A percentile compares a stretch with the other conserved stretches of the same genome.
phyloP scores from a whole-genome alignment of 2,797 vertebrate species.

The Enteromius trimaculatus region DNA sequence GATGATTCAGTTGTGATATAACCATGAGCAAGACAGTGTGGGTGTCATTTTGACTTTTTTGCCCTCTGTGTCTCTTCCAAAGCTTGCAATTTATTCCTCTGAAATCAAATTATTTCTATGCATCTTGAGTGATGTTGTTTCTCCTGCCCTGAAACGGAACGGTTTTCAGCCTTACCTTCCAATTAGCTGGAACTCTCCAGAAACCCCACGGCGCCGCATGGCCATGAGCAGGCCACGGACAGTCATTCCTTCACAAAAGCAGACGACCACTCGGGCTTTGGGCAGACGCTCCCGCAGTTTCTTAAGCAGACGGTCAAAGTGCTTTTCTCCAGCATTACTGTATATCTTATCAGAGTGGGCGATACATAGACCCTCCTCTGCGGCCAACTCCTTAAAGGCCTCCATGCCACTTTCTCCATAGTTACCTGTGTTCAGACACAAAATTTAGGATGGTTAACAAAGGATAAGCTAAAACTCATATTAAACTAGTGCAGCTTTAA shows the following conservation, averaged over 20 bases:
- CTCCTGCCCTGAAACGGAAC: not conserved
- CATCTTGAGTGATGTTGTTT: not conserved
- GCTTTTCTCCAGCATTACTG: conserved; percentile 95
- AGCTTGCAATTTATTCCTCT: not conserved
- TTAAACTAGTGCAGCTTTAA: conserved; percentile 9
- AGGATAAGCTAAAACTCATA: not conserved
- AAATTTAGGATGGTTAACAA: conserved; percentile 24
- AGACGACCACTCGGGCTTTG: conserved; percentile 95
- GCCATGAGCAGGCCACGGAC: conserved; percentile 94
- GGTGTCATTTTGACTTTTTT: conserved; percentile 25
- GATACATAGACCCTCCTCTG: conserved; percentile 94
- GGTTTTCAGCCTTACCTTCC: conserved; percentile 85
- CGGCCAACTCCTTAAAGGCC: conserved; percentile 95
- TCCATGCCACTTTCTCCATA: conserved; percentile 99
- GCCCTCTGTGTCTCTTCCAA: conserved; percentile 15
- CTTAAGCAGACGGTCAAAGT: conserved; percentile 92
- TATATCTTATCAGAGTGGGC: conserved; percentile 99
- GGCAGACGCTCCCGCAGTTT: conserved; percentile 93
- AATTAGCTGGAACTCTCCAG: conserved; percentile 91
- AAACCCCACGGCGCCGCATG: conserved; percentile 91
- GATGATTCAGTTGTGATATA: conserved; percentile 8
- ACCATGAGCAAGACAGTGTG: conserved; percentile 19
- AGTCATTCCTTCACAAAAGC: conserved; percentile 99
- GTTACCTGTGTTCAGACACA: conserved; percentile 82
- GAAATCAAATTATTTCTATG: conserved; percentile 5